Percentiles rank a stretch among this genome's conserved stretches.
Conservation (phyloP, 2,888 invertebrate genomes). For the Coelinius sp. region DNA sequence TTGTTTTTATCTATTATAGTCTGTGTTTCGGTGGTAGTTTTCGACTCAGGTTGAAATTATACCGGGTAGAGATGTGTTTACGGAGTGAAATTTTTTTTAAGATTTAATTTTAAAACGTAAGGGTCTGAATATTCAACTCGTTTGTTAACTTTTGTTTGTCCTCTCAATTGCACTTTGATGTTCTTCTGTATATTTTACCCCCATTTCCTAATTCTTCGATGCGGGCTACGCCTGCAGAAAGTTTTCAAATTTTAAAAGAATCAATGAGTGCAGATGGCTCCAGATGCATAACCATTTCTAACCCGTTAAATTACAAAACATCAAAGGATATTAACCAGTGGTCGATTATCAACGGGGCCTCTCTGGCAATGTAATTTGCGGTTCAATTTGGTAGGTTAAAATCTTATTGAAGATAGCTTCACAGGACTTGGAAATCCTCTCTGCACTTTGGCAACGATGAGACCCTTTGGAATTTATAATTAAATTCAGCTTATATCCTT, state of each 20-base stretch:
- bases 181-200: slow-evolving; percentile 12
- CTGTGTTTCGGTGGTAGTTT: too few species aligned
- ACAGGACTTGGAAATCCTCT: background rate
- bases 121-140: background rate
- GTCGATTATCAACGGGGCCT: background rate
- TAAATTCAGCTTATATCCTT: slow-evolving; percentile 23
- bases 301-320: background rate
- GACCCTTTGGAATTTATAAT: slow-evolving; percentile 30
- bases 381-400: slow-evolving; percentile 24
- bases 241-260: background rate
- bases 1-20: background rate
- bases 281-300: background rate
- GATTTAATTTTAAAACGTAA: too few species aligned
- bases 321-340: background rate
- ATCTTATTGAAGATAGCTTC: slow-evolving; percentile 26
- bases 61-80: too few species aligned
- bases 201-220: slow-evolving; percentile 15
- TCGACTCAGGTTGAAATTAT: too few species aligned
- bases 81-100: too few species aligned
- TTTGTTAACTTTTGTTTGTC: background rate
- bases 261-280: background rate
- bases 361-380: slow-evolving; percentile 27
- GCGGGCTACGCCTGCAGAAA: slow-evolving; percentile 17
- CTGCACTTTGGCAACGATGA: background rate
- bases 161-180: slow-evolving; percentile 28